Evolutionary conservation across 1,140 invertebrate species (phyloP).

Genomic region (Epicauta chinensis): DNA sequence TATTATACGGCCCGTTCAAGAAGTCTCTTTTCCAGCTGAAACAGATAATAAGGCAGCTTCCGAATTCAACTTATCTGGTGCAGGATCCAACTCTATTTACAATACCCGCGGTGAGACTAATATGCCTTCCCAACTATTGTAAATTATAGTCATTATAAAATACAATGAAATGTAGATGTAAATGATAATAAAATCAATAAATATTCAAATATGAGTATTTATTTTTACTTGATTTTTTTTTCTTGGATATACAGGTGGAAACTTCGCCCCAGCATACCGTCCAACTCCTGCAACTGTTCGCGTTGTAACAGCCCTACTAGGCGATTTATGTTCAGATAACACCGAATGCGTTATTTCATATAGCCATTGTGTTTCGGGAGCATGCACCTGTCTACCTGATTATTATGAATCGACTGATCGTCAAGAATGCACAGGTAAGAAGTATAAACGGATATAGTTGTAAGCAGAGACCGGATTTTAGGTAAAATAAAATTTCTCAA

Average conservation of each 20-base stretch:
- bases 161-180: background rate
- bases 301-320: conserved; percentile 63
- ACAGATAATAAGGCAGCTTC: conserved; percentile 20
- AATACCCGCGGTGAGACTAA: conserved; percentile 31
- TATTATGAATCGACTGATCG: conserved; percentile 60
- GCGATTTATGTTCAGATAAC: conserved; percentile 68
- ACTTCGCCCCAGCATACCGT: conserved; percentile 44
- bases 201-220: background rate
- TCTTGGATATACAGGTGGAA: conserved; percentile 32
- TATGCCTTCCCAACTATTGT: conserved; percentile 8
- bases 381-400: conserved; percentile 64
- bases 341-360: conserved; percentile 65
- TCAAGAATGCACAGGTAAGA: conserved; percentile 64
- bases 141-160: background rate
- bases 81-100: conserved; percentile 28
- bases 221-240: background rate
- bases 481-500: background rate
- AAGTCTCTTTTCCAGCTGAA: conserved; percentile 25
- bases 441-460: no score
- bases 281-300: conserved; percentile 64
- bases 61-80: conserved; percentile 24
- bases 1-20: conserved; percentile 48
- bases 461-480: no score
- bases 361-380: conserved; percentile 61
- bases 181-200: conserved; percentile 1